A percentile compares a stretch with the other conserved stretches of the same genome.
Evolutionary conservation across 1,140 invertebrate species (phyloP).

Genomic region (Mamestra configurata): DNA sequence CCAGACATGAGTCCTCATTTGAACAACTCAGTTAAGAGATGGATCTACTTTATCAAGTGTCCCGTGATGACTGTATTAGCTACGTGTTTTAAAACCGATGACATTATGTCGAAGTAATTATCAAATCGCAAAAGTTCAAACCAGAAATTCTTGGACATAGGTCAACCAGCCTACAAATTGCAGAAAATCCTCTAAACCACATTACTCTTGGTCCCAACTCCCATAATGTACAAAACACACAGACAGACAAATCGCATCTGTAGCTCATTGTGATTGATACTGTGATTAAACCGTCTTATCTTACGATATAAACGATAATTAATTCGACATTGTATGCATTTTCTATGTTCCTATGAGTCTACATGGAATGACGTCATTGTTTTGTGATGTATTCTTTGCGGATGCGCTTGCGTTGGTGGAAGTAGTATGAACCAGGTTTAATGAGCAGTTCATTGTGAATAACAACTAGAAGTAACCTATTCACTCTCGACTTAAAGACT

Average conservation of each 20-base stretch:
- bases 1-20: too few relatives aligned
- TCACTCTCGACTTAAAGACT: too few relatives aligned
- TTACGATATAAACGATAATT: conserved; percentile 37
- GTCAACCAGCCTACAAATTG: neutral
- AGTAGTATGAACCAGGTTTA: neutral
- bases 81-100: too few relatives aligned
- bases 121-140: neutral
- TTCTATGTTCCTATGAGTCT: conserved; percentile 13
- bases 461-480: too few relatives aligned
- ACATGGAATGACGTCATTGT: conserved; percentile 8
- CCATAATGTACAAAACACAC: conserved; percentile 19
- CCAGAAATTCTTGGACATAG: too few relatives aligned
- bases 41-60: too few relatives aligned
- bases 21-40: too few relatives aligned
- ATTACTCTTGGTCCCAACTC: neutral
- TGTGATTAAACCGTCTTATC: conserved; percentile 40
- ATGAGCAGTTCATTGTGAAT: too few relatives aligned
- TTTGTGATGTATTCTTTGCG: neutral
- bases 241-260: conserved; percentile 48
- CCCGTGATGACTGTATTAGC: too few relatives aligned
- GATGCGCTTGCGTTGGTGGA: conserved; percentile 3
- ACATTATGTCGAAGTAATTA: too few relatives aligned
- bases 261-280: conserved; percentile 40
- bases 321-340: conserved; percentile 23
- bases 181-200: neutral